Evolutionary conservation across 1,140 invertebrate genomes (phyloP).

Genomic region (Heliconius hermathena): DNA sequence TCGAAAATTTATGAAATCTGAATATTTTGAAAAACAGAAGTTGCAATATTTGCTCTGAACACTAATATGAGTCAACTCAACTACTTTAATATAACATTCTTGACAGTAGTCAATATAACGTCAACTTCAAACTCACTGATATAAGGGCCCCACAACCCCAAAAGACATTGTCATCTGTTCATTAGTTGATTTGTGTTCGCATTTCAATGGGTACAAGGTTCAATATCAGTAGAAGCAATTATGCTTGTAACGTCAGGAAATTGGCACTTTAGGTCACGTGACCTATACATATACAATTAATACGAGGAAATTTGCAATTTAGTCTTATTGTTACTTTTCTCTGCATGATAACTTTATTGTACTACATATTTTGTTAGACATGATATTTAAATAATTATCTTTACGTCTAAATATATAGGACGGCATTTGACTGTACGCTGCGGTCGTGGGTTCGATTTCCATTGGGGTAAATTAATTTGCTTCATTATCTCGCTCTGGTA

Average conservation of each 20-base stretch:
- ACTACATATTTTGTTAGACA: no score
- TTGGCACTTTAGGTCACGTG: conserved; percentile 43
- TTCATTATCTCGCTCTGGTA: no score
- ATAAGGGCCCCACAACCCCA: conserved; percentile 8
- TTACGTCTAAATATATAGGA: no score
- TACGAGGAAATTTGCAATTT: conserved; percentile 1
- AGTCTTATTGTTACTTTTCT: neutral
- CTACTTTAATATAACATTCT: conserved; percentile 23
- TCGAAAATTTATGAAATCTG: no score
- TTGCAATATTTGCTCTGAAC: neutral
- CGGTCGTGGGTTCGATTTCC: neutral
- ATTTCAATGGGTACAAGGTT: conserved; percentile 20
- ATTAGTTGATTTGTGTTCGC: conserved; percentile 9
- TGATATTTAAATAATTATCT: no score
- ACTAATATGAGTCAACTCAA: neutral
- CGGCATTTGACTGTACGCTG: no score
- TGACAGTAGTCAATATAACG: conserved; percentile 32
- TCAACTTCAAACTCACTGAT: conserved; percentile 29
- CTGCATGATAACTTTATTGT: neutral
- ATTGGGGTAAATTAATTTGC: neutral
- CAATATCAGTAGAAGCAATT: conserved; percentile 13
- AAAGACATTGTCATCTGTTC: neutral
- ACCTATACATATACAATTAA: conserved; percentile 38
- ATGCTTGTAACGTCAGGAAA: conserved; percentile 35
- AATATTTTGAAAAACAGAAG: neutral